Conservation (phyloP, 2,113 vertebrate genomes). For the Datnioides undecimradiatus region DNA sequence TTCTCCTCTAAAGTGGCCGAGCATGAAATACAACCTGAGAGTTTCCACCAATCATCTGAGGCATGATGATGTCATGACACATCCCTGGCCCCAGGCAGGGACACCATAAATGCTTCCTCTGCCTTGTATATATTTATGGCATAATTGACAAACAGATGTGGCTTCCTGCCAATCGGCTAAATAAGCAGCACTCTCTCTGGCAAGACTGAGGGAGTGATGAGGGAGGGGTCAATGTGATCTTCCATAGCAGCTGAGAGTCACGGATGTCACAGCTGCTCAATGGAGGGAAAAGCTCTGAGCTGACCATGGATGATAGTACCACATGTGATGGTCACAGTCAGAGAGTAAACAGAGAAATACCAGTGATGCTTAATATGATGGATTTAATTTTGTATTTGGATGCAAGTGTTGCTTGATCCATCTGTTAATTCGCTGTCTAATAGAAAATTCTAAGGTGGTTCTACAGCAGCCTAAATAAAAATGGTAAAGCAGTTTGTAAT, state of each 20-base stretch:
- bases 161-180: constrained; percentile 69
- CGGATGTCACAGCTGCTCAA: constrained; percentile 29
- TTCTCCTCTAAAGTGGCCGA: constrained; percentile 64
- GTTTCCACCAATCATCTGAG: constrained; percentile 70
- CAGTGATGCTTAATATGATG: constrained; percentile 27
- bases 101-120: constrained; percentile 69
- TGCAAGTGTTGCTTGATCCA: constrained; percentile 12
- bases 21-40: constrained; percentile 74
- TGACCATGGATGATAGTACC: constrained; percentile 9
- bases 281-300: constrained; percentile 15
- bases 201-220: constrained; percentile 51
- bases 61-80: constrained; percentile 80
- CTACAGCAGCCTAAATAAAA: too few species aligned
- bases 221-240: constrained; percentile 29
- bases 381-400: constrained; percentile 13
- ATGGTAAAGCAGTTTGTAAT: neutral
- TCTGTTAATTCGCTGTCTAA: constrained; percentile 10
- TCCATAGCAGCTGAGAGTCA: constrained; percentile 43
- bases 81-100: constrained; percentile 57
- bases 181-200: constrained; percentile 60
- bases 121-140: constrained; percentile 80
- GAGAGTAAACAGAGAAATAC: constrained; percentile 6
- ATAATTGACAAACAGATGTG: constrained; percentile 76
- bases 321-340: constrained; percentile 25
- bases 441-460: neutral